Base-by-base conservation (phyloP, 2,797 vertebrate species). In the Pantherophis vulpinus region DNA sequence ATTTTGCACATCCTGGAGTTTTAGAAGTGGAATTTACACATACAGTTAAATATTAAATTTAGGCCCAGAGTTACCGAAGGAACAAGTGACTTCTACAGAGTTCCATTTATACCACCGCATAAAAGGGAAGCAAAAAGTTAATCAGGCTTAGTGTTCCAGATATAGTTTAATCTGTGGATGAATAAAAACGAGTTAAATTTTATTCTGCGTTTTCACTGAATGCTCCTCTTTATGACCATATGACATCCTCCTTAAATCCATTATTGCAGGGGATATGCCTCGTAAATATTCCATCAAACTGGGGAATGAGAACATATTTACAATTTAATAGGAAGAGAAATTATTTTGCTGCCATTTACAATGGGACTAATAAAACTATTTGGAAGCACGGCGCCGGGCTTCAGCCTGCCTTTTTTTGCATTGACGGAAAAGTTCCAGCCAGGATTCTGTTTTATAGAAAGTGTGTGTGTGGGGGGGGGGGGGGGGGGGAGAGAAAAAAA, bases 141-240 rank as follows among this genome's bases (percentile, higher is more conserved):
- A 95, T 94, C 93, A 93, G 90, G 94, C 94, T 94, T 95, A 56
- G 87, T 95, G 90, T 95, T 95, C 96, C 95, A 93, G 94, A 94
- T 95, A 58, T 93, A 91, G 94, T 94, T 96, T 96, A 95, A 96
- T 96, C 95, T 95, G 90, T 91, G 94, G 96, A 96, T 96, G 96
- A 97, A 97, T 96, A 91, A 97, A 97, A 98, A 97, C 87, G 95
- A 95, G 91, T 97, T 96, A 96, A 93, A 86, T 96, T 97, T 97
- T 96, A 95, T 94, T 93, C 90, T 92, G 96, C 88, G 60, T 94
- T 95, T 92, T 96, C 95, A 97, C 89, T 95, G 96, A 97, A 95
- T 95, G 91, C 90, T 97, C 94, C 96, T 94, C 55, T 94, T 97
- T 96, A 93, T 58, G 88, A 93, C 96, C 95, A 95, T 93, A 27